These are phyloP conservation scores for Clepsis dumicolana DNA, from an alignment of 2,888 invertebrate genomes.

Conservation along the genomic window DNA sequence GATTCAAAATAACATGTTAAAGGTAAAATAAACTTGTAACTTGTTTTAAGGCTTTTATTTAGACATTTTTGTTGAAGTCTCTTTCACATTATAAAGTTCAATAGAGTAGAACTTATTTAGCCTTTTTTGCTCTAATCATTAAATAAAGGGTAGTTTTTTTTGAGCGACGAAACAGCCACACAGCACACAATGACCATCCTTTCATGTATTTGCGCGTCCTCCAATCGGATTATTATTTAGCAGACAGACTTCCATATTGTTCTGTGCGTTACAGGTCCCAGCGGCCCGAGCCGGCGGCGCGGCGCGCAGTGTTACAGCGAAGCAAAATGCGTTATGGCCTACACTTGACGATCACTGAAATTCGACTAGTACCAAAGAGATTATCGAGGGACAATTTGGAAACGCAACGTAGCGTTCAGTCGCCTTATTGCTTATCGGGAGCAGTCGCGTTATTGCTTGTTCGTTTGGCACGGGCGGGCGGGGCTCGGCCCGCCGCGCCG, in stretches of 20 bases:
- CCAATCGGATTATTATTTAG: no score
- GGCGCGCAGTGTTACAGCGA: slow-evolving; percentile 26
- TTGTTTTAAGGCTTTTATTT: no score
- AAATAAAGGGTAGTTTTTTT: not conserved
- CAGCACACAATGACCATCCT: no score
- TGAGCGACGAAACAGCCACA: slow-evolving; percentile 17
- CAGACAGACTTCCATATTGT: not conserved
- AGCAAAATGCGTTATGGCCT: slow-evolving; percentile 43
- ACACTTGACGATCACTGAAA: slow-evolving; percentile 40
- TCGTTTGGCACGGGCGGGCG: slow-evolving; percentile 68
- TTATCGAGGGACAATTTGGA: slow-evolving; percentile 40
- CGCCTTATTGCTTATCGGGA: slow-evolving; percentile 37
- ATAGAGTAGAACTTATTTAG: no score
- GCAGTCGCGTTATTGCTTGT: slow-evolving; percentile 66
- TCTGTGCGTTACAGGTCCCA: slow-evolving; percentile 9
- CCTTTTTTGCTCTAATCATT: not conserved
- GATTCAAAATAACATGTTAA: no score
- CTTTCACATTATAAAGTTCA: no score
- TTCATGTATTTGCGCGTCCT: no score
- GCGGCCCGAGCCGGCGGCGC: slow-evolving; percentile 27
- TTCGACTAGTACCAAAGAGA: slow-evolving; percentile 43
- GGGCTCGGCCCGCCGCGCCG: slow-evolving; percentile 57
- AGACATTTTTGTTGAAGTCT: no score
- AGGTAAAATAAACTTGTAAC: no score
- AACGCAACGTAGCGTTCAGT: slow-evolving; percentile 36